Percentiles rank a stretch among this genome's conserved stretches.
phyloP scores from a whole-genome alignment of 2,113 vertebrate genomes.

The Microtus pennsylvanicus region DNA sequence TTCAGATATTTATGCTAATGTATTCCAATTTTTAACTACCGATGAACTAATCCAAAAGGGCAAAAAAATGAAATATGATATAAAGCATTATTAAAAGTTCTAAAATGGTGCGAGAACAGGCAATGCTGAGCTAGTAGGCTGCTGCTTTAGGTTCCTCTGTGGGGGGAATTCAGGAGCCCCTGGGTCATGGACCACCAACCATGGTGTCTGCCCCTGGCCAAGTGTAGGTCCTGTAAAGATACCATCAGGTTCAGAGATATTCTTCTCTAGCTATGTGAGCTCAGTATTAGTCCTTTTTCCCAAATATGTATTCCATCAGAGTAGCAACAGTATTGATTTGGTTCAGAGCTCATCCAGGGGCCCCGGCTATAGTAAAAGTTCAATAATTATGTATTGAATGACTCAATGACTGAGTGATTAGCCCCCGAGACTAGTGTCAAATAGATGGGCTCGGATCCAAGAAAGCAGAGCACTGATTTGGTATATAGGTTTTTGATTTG shows the following conservation, averaged over 20 bases:
- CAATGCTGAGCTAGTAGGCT: not conserved
- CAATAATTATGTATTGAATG: slow-evolving; percentile 17
- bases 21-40: slow-evolving; percentile 3
- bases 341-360: not conserved
- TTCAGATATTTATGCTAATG: slow-evolving; percentile 2
- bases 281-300: not conserved
- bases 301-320: not conserved
- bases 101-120: not conserved
- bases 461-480: not conserved
- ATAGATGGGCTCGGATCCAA: not conserved
- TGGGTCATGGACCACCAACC: not conserved
- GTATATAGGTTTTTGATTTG: slow-evolving; percentile 12
- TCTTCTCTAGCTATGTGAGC: not conserved
- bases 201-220: too few species aligned
- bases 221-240: not conserved
- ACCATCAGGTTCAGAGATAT: not conserved
- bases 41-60: not conserved
- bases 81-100: not conserved
- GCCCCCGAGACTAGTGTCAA: not conserved
- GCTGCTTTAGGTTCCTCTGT: not conserved
- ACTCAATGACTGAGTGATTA: not conserved
- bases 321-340: not conserved
- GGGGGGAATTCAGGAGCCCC: not conserved
- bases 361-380: not conserved
- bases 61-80: not conserved